Conservation (phyloP, 2,797 vertebrate genomes). For the Coranthus polyacanthus region DNA sequence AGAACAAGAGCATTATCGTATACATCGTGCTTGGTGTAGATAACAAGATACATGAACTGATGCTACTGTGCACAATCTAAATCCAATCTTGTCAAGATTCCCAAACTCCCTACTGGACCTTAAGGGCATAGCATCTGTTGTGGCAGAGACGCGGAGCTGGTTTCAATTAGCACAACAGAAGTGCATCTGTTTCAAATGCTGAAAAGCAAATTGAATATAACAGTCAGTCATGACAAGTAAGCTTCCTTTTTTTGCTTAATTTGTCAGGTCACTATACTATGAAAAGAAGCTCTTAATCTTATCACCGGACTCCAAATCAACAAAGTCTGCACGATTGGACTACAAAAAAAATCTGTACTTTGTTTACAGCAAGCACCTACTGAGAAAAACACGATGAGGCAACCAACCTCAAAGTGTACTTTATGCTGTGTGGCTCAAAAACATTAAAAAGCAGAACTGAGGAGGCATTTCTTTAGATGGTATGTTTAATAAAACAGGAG, state of each 20-base stretch:
- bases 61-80: neutral
- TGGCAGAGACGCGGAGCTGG: conserved; percentile 15
- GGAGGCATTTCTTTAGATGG: neutral
- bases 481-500: neutral
- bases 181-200: conserved; percentile 41
- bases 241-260: neutral
- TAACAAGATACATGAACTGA: conserved; percentile 6
- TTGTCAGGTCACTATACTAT: conserved; percentile 2
- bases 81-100: conserved; percentile 9
- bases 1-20: neutral
- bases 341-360: too few relatives aligned
- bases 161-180: conserved; percentile 30
- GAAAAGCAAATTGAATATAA: conserved; percentile 25
- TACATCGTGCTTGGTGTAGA: too few relatives aligned
- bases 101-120: neutral
- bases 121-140: conserved; percentile 1
- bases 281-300: conserved; percentile 8
- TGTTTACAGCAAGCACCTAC: neutral
- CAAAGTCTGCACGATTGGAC: too few relatives aligned
- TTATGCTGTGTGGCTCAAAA: too few relatives aligned
- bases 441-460: neutral
- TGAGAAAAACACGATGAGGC: too few relatives aligned
- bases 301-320: too few relatives aligned
- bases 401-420: neutral
- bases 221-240: neutral